A percentile compares a stretch with the other conserved stretches of the same genome.
These are phyloP conservation scores for Copidosoma floridanum DNA, from an alignment of 1,140 invertebrate species.

Conservation along the genomic window DNA sequence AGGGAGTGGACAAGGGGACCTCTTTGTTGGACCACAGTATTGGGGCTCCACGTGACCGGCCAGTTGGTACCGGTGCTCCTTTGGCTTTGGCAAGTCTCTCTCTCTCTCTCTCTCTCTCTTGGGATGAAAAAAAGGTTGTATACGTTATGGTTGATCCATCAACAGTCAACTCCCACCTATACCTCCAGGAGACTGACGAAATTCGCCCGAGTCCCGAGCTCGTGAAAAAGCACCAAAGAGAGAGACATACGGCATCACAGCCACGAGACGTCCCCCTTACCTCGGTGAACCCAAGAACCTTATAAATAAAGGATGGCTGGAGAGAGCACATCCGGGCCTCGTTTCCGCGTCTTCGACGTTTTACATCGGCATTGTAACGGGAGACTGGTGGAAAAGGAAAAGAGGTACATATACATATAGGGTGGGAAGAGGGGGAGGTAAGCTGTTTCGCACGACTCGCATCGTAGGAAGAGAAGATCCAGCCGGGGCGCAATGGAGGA, in stretches of 20 bases:
- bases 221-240: slow-evolving; percentile 5
- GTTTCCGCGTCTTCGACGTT: slow-evolving; percentile 46
- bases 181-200: background rate
- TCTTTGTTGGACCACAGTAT: no score
- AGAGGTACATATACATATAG: slow-evolving; percentile 20
- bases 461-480: background rate
- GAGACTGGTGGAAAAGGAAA: slow-evolving; percentile 30
- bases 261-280: no score
- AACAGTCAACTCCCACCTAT: slow-evolving; percentile 3
- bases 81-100: no score
- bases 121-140: no score
- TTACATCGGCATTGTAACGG: slow-evolving; percentile 47
- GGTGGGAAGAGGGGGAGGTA: slow-evolving; percentile 33
- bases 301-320: slow-evolving; percentile 7
- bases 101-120: no score
- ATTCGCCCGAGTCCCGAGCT: background rate
- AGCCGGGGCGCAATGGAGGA: background rate
- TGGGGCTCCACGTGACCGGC: no score
- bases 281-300: background rate
- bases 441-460: slow-evolving; percentile 49
- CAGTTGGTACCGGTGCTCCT: no score
- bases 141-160: background rate
- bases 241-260: no score
- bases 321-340: background rate
- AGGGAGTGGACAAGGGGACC: no score